These are phyloP conservation scores for Sardina pilchardus DNA, from an alignment of 2,113 vertebrate genomes.

Conservation along the genomic window DNA sequence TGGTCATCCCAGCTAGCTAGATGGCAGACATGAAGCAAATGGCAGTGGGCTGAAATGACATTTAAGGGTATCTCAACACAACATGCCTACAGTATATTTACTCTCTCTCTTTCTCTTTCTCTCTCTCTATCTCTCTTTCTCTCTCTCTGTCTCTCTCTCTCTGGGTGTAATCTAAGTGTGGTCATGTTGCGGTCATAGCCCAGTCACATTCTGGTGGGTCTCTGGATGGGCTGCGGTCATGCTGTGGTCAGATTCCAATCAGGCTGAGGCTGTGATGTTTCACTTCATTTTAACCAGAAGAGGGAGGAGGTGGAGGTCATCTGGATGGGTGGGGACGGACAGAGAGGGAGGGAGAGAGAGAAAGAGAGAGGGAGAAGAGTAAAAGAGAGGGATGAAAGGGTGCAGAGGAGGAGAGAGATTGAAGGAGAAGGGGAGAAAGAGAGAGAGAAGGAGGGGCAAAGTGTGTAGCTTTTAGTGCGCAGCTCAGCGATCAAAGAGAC, in stretches of 20 bases:
- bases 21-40: not conserved
- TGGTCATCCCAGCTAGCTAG: not conserved
- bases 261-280: slow-evolving; percentile 21
- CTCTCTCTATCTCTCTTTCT: not conserved
- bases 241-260: slow-evolving; percentile 18
- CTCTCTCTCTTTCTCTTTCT: not conserved
- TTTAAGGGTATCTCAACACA: not conserved
- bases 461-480: not conserved
- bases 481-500: slow-evolving; percentile 48
- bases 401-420: not conserved
- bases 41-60: not conserved
- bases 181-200: slow-evolving; percentile 4
- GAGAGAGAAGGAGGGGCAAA: not conserved
- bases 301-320: not conserved
- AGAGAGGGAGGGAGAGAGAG: not conserved
- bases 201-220: not conserved
- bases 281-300: not conserved
- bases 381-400: not conserved
- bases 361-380: not conserved
- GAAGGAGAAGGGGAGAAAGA: not conserved
- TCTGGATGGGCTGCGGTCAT: slow-evolving; percentile 16
- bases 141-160: not conserved
- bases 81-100: not conserved
- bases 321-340: not conserved
- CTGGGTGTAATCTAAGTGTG: slow-evolving; percentile 5